Conservation (phyloP, 2,113 vertebrate genomes). For the Podocnemis expansa region DNA sequence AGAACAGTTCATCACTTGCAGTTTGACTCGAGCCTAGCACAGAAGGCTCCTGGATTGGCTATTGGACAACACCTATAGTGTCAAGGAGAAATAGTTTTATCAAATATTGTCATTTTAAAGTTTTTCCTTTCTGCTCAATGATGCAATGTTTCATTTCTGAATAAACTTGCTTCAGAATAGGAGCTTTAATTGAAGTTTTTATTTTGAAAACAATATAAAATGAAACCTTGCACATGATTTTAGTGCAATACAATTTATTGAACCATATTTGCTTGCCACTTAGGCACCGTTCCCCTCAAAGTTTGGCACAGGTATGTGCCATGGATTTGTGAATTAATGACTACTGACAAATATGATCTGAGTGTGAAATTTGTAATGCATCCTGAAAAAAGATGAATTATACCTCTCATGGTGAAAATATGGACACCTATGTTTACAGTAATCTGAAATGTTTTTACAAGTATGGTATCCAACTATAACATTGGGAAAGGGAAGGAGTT, state of each 20-base stretch:
- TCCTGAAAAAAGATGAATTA: neutral
- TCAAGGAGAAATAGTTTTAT: neutral
- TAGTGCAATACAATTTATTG: neutral
- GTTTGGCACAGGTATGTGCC: neutral
- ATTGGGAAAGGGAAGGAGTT: neutral
- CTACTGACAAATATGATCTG: neutral
- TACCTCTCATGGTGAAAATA: neutral
- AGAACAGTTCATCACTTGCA: no score
- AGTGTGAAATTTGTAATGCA: neutral
- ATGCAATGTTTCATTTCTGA: neutral
- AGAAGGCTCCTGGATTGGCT: neutral
- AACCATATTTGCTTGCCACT: neutral
- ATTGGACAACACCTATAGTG: fast-evolving
- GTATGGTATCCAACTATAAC: neutral
- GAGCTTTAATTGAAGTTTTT: neutral
- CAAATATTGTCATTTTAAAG: neutral
- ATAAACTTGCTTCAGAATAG: neutral
- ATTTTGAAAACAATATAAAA: neutral
- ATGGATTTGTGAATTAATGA: neutral
- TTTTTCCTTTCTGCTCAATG: neutral
- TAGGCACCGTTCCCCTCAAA: neutral
- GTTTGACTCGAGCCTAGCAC: no score
- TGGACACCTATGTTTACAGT: neutral
- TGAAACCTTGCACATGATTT: neutral
- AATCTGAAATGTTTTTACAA: neutral